Evolutionary conservation across 2,888 invertebrate species (phyloP).

Genomic region (Pristionchus entomophagus): DNA sequence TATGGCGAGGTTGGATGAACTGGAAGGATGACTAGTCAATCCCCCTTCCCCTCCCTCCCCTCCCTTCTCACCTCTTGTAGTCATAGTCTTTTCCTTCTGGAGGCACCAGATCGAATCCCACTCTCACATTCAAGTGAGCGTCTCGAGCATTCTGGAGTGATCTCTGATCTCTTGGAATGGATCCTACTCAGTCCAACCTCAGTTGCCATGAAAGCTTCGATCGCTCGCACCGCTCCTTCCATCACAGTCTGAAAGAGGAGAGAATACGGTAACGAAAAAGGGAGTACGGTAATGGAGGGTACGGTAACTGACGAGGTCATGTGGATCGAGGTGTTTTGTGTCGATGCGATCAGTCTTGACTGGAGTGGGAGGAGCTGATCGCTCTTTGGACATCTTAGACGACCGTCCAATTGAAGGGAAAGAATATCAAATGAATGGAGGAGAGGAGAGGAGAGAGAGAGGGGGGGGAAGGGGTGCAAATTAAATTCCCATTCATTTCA

Average conservation of each 20-base stretch:
- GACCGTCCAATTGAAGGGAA: slow-evolving; percentile 5
- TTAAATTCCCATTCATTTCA: no score
- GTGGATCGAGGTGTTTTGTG: neutral
- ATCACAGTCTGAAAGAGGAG: neutral
- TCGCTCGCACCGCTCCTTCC: neutral
- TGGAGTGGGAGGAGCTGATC: neutral
- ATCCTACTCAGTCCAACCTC: neutral
- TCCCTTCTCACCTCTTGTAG: slow-evolving; percentile 16
- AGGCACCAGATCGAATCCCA: slow-evolving; percentile 21
- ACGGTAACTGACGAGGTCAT: neutral
- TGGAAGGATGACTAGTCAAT: neutral
- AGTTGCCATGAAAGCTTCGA: slow-evolving; percentile 9
- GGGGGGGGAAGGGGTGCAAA: no score
- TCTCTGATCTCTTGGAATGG: neutral
- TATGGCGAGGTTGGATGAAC: slow-evolving; percentile 4
- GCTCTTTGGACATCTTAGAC: slow-evolving; percentile 10
- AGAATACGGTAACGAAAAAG: no score
- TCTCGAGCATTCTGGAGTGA: slow-evolving; percentile 14
- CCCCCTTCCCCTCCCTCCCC: neutral
- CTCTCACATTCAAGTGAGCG: neutral
- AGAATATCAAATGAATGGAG: neutral
- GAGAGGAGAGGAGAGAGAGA: neutral
- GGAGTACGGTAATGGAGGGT: neutral
- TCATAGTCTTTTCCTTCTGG: slow-evolving; percentile 16
- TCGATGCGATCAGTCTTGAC: neutral